Conservation (phyloP, 2,113 vertebrate species). For the Sialia sialis region DNA sequence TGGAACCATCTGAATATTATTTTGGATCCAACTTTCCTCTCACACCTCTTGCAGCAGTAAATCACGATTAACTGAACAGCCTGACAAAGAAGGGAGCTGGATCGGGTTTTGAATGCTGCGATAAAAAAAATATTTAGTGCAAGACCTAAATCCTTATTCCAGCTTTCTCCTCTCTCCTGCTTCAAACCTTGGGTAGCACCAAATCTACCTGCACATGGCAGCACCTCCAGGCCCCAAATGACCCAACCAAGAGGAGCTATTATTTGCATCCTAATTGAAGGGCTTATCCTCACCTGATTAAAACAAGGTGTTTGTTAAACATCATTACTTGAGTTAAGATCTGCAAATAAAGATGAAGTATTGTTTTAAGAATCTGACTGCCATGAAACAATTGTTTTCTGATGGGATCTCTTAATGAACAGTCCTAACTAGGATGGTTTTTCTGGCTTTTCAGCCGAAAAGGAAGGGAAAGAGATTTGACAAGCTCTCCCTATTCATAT, state of each 20-base stretch:
- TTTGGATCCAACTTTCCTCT: not conserved
- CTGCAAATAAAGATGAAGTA: constrained; percentile 65
- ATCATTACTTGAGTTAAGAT: constrained; percentile 72
- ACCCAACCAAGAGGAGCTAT: not conserved
- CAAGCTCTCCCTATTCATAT: not conserved
- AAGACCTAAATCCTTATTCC: not conserved
- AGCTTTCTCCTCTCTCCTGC: not conserved
- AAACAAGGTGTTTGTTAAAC: constrained; percentile 69
- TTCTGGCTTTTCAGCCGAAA: not conserved
- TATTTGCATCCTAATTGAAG: constrained; percentile 59
- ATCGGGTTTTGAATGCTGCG: rapidly evolving
- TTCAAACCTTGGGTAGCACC: not conserved
- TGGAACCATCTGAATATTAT: not conserved
- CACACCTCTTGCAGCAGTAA: not conserved
- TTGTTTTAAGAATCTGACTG: constrained; percentile 56
- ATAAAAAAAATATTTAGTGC: not conserved
- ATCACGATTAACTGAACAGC: not conserved
- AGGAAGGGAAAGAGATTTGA: constrained; percentile 12
- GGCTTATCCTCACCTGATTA: constrained; percentile 64
- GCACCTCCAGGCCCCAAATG: constrained; percentile 2
- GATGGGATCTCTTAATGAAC: not conserved
- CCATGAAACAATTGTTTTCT: constrained; percentile 33
- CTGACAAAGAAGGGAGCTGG: not conserved
- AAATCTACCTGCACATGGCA: not conserved
- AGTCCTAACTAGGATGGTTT: not conserved